phyloP scores from a whole-genome alignment of 2,797 vertebrate species.

The Macropus fuliginosus region DNA sequence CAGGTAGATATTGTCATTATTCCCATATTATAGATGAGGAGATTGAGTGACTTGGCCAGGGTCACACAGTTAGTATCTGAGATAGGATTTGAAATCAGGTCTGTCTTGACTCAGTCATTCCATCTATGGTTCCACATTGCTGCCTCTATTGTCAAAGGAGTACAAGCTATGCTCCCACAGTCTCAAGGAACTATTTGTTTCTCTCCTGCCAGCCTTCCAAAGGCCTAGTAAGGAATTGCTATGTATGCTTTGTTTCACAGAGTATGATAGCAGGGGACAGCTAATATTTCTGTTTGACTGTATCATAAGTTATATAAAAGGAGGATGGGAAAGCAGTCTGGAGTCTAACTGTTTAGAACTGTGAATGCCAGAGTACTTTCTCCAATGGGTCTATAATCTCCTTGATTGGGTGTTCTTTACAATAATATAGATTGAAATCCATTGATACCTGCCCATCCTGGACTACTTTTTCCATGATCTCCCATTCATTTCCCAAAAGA shows the following conservation, averaged over 20 bases:
- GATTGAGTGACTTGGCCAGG: not conserved
- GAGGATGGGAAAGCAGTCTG: not conserved
- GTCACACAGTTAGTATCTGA: not conserved
- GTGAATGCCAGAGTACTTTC: not conserved
- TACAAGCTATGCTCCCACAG: not conserved
- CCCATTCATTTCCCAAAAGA: too few species aligned
- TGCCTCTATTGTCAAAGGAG: not conserved
- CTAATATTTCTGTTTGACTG: not conserved
- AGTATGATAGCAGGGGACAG: not conserved
- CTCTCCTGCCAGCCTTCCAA: not conserved
- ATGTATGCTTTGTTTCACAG: not conserved
- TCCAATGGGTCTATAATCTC: not conserved
- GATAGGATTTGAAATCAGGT: not conserved
- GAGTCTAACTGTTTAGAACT: not conserved
- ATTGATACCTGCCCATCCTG: not conserved
- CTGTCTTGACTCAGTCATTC: not conserved
- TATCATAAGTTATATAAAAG: not conserved
- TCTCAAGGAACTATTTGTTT: not conserved
- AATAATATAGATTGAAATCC: not conserved
- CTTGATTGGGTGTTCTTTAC: not conserved
- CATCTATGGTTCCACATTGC: not conserved
- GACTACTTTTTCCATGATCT: too few species aligned
- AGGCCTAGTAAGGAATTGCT: not conserved
- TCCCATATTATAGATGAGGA: not conserved
- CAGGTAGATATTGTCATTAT: not conserved